These are phyloP conservation scores for Lagodon rhomboides DNA, from an alignment of 2,797 vertebrate genomes.

Conservation along the genomic window DNA sequence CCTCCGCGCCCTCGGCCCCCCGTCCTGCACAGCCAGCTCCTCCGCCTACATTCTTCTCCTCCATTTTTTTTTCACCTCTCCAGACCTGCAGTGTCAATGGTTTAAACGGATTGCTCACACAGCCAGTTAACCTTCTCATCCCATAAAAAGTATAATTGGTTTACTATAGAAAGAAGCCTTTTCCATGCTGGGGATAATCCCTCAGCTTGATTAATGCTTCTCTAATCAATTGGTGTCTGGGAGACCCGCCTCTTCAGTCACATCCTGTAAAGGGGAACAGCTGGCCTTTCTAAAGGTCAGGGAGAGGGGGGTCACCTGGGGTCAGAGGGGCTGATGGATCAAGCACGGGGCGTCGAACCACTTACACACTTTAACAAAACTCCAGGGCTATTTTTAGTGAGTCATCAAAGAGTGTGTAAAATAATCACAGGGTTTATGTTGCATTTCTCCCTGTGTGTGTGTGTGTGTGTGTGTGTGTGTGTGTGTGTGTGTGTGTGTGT, in stretches of 20 bases:
- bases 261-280: conserved; percentile 93
- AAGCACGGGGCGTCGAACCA: conserved; percentile 82
- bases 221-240: conserved; percentile 97
- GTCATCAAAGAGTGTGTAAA: conserved; percentile 54
- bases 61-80: conserved; percentile 65
- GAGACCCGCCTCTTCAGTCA: conserved; percentile 91
- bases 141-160: conserved; percentile 89
- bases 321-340: conserved; percentile 92
- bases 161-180: conserved; percentile 87
- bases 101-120: conserved; percentile 86
- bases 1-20: conserved; percentile 39
- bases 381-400: conserved; percentile 46
- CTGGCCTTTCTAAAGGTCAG: conserved; percentile 97
- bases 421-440: conserved; percentile 48
- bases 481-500: background rate
- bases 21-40: conserved; percentile 43
- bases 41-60: conserved; percentile 54
- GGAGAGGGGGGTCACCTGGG: conserved; percentile 85
- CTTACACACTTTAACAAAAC: conserved; percentile 73
- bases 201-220: conserved; percentile 95
- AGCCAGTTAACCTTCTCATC: conserved; percentile 87
- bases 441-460: conserved; percentile 23
- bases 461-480: conserved; percentile 15
- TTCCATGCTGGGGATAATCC: conserved; percentile 91
- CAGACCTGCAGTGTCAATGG: conserved; percentile 80